A percentile compares a stretch with the other conserved stretches of the same genome.
Evolutionary conservation across 2,113 vertebrate genomes (phyloP).

Genomic region (Nesoenas mayeri): DNA sequence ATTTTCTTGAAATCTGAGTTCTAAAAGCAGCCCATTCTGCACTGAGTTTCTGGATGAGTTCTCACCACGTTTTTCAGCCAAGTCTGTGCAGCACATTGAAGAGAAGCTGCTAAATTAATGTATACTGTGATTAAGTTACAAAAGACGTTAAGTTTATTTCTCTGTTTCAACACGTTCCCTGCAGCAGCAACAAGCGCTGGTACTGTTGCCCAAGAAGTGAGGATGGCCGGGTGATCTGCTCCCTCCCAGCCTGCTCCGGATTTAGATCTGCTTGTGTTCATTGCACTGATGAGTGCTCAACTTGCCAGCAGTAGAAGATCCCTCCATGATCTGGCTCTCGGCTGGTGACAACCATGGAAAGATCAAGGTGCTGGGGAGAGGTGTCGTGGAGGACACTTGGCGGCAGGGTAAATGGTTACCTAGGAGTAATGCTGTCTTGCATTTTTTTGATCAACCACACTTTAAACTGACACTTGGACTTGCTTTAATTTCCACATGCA

Average conservation of each 20-base stretch:
- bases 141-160: no score
- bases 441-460: not conserved
- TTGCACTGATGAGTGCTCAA: not conserved
- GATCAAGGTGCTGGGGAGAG: not conserved
- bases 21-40: not conserved
- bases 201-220: not conserved
- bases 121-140: no score
- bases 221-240: not conserved
- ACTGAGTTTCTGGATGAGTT: not conserved
- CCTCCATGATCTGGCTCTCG: rapidly evolving
- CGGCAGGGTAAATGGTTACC: not conserved
- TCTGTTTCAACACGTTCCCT: not conserved
- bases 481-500: not conserved
- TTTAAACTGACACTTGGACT: slow-evolving; percentile 17
- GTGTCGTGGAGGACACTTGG: not conserved
- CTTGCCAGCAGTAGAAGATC: not conserved
- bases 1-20: not conserved
- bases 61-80: not conserved
- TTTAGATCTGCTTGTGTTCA: not conserved
- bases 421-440: not conserved
- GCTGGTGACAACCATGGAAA: not conserved
- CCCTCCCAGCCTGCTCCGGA: not conserved
- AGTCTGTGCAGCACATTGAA: slow-evolving; percentile 20
- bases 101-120: no score
- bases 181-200: not conserved